Evolutionary conservation across 2,888 invertebrate species (phyloP), one percentile per base, ranked within the genome.

Genomic region (Macaria notata): DNA sequence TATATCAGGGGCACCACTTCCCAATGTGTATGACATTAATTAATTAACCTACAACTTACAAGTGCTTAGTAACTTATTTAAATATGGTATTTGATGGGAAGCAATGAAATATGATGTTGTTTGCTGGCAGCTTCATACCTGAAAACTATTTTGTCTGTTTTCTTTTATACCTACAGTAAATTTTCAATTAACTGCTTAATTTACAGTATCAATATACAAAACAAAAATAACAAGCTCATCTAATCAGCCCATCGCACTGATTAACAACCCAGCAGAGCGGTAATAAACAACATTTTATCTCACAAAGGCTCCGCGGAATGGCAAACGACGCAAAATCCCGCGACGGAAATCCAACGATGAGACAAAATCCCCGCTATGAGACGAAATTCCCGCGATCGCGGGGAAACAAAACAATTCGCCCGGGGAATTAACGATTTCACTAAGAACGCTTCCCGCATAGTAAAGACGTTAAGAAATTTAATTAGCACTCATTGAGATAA

Each of bases 401-500:
- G 51, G 19, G 76, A 77, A 81, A 81, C 76, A 79, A 76, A 76
- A 76, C 78, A 72, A 80, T 79, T 81, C 77, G 73, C 76, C 78
- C 70, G 71, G 69, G 55, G 75, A 80, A 80, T 81, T 79, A 77
- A 76, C 74, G 76, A 76, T 76, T 76, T 75, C 63, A 67, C 69
- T 65, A 67, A 66, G 68, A 69, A 71, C 71, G 76, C 72, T 66
- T 75, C 77, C 72, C 73, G 81, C 81, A 78, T 81, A 75, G 79
- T 76, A 78, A 81, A 81, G 77, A 77, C 76, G 80, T 75, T 76
- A 84, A 84, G 82, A 83, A 84, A 86, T 85, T 84, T 84, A 86
- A 86, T 86, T 85, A 86, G 81, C 76, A 75, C 76, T 85, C 82
- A 83, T 83, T 80, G 81, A 81, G 83, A 84, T 87, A 85, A 86